Base-by-base conservation (phyloP, 2,888 invertebrate genomes). In the Campoplex capitator region DNA sequence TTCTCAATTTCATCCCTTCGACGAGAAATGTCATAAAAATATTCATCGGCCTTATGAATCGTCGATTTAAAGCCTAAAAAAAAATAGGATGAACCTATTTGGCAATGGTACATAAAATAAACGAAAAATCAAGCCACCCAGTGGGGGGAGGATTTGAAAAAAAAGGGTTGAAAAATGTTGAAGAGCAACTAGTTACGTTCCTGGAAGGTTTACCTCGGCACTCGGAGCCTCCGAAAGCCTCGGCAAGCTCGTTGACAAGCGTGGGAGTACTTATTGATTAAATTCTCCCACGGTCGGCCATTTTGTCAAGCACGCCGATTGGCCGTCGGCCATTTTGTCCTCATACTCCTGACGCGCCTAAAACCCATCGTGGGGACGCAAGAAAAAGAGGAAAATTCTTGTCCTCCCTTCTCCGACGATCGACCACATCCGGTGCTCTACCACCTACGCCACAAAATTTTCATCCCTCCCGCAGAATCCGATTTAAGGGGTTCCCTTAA, bases 151-250 rank as follows among this genome's bases (percentile, higher is more conserved):
- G 81, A 56, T 70, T 58, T 42, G 28, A 62, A 45, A 48, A 75
- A 75, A 74, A 73, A 68, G 42, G 9, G 54, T 65, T 48, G n/a
- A 51, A 58, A 74, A 83, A 65, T 56, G 51, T 94, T 38, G 79
- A 96, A 92, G 4, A 96, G 95, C 74, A 94, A 92, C 23, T 95
- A 95, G 89, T 89, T 91, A 91, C 91, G 91, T 90, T 93, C 95
- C 79, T 92, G 88, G 91, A 58, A 91, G 91, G n/a, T 94, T 92
- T 82, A 88, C 83, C 93, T 93, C 94, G 80, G 90, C 90, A 67
- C 58, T 48, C 54, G 23, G 56, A 58, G 42, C 35, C 62, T 71
- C 82, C 65, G 35, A 80, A 88, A 91, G 90, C 90, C 90, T 91
- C 82, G 54, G 70, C 42, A 65, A 62, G 18, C 38, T 38, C 38